Percentiles rank a stretch among this genome's conserved stretches.
Evolutionary conservation across 2,888 invertebrate species (phyloP).

Genomic region (Apamea crenata): DNA sequence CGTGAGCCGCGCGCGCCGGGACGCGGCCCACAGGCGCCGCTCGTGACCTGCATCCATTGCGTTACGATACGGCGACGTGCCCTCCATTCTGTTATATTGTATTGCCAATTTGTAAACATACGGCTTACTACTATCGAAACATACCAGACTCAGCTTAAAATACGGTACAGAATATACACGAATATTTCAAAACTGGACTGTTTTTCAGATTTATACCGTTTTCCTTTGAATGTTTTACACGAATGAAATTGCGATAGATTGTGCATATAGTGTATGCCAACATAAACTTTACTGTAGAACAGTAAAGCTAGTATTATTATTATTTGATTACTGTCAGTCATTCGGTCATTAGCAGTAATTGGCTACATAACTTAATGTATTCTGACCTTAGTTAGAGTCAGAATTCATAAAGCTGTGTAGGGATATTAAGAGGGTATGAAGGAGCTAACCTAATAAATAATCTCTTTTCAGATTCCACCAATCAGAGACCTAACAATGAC

Average conservation of each 20-base stretch:
- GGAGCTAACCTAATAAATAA: neutral
- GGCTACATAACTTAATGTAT: neutral
- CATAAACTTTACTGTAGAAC: neutral
- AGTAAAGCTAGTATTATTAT: no score
- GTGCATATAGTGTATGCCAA: neutral
- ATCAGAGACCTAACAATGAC: neutral
- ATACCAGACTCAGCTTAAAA: constrained; percentile 48
- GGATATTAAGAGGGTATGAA: neutral
- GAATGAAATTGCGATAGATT: neutral
- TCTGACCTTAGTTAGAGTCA: neutral
- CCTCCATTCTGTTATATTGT: constrained; percentile 66
- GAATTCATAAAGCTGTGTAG: neutral
- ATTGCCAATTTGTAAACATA: constrained; percentile 72
- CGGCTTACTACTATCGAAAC: constrained; percentile 57
- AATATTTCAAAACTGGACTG: constrained; percentile 41
- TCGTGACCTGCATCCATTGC: constrained; percentile 75
- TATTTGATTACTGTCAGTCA: no score
- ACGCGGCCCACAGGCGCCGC: constrained; percentile 59
- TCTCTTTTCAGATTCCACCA: neutral
- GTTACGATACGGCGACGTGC: constrained; percentile 67
- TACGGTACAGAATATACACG: constrained; percentile 39
- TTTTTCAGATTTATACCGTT: constrained; percentile 14
- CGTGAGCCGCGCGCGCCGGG: constrained; percentile 33
- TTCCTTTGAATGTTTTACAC: constrained; percentile 10
- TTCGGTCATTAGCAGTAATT: neutral